Evolutionary conservation across 2,113 vertebrate species (phyloP).

Genomic region (Dipodomys stephensi): DNA sequence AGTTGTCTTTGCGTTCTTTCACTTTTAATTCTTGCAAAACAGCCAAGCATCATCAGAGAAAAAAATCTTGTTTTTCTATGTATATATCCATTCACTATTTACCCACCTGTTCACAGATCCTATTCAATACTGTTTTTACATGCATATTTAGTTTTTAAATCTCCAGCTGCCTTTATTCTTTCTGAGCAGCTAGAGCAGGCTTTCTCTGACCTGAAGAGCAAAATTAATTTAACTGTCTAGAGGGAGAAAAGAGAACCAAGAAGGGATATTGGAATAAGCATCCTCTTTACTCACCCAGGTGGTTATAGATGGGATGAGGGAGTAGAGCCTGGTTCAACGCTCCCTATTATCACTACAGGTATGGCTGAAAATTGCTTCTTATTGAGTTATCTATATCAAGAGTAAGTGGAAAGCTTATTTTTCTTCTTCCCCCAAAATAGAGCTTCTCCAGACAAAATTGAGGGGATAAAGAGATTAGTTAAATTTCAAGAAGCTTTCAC

Average conservation of each 20-base stretch:
- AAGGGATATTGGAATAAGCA: neutral
- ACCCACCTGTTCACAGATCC: neutral
- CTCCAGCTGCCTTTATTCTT: neutral
- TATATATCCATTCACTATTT: neutral
- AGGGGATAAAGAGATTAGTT: conserved; percentile 3
- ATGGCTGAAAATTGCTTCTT: conserved; percentile 24
- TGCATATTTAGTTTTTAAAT: neutral
- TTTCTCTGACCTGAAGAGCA: neutral
- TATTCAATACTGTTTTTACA: neutral
- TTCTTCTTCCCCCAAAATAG: neutral
- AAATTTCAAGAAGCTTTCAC: neutral
- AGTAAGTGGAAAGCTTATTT: neutral
- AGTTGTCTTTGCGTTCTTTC: neutral
- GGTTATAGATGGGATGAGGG: neutral
- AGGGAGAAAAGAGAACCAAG: neutral
- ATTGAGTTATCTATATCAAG: conserved; percentile 25
- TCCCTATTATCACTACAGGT: neutral
- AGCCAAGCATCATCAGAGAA: neutral
- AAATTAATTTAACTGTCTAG: neutral
- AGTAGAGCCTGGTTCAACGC: neutral
- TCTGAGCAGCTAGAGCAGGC: neutral
- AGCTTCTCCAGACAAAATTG: conserved; percentile 16
- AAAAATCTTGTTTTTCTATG: neutral
- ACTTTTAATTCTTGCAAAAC: conserved; percentile 24
- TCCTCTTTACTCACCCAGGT: neutral